A percentile compares a stretch with the other conserved stretches of the same genome.
phyloP scores from a whole-genome alignment of 2,113 vertebrate species.

The Sula dactylatra region DNA sequence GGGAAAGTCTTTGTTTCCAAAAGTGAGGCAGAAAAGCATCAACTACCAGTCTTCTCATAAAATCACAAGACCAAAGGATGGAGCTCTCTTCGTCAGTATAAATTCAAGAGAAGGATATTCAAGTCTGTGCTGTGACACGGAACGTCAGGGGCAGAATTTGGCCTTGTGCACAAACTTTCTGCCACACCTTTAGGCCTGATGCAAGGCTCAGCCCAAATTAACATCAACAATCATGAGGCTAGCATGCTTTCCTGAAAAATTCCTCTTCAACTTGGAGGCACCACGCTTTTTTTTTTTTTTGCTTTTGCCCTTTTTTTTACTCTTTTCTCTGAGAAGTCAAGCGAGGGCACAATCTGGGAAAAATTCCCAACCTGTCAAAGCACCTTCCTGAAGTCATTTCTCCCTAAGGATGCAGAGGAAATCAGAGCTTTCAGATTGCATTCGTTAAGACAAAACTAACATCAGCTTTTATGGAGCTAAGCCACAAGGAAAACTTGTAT shows the following conservation, averaged over 20 bases:
- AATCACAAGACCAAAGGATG: background rate
- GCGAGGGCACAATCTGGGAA: background rate
- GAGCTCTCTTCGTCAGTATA: background rate
- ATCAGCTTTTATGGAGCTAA: background rate
- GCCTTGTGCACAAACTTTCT: background rate
- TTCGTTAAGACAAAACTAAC: background rate
- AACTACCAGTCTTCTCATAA: background rate
- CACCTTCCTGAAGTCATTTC: background rate
- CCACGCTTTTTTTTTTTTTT: background rate
- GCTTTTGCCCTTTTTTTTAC: background rate
- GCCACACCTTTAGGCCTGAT: background rate
- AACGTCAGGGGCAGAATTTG: background rate
- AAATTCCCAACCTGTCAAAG: constrained; percentile 2
- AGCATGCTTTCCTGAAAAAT: background rate
- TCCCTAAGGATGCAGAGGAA: background rate
- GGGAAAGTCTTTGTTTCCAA: background rate
- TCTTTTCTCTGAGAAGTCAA: background rate
- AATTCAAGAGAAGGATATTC: background rate
- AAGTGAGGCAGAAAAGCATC: background rate
- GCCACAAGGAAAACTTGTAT: background rate
- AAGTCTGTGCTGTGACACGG: background rate
- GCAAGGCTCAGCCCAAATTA: background rate
- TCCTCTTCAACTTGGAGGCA: background rate
- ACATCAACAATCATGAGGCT: background rate
- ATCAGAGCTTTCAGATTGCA: background rate